Evolutionary conservation across 2,888 invertebrate species (phyloP).

Genomic region (Encarsia formosa): DNA sequence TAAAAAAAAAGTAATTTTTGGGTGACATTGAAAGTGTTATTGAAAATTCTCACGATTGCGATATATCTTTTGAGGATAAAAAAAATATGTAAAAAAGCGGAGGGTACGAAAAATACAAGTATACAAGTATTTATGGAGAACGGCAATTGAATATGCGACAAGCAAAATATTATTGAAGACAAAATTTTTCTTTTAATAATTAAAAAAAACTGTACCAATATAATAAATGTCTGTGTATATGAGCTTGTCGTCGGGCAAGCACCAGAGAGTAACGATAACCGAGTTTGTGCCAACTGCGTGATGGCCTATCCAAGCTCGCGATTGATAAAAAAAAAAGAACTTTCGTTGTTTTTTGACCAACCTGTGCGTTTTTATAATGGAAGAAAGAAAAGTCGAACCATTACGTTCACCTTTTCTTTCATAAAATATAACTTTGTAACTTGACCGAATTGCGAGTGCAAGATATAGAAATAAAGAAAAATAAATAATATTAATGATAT

Average conservation of each 20-base stretch:
- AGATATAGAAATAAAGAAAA: background rate
- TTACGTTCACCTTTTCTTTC: background rate
- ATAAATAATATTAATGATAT: constrained; percentile 2
- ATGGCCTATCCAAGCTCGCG: constrained; percentile 18
- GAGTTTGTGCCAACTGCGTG: constrained; percentile 14
- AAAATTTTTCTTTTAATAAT: too few relatives aligned
- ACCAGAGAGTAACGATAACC: background rate
- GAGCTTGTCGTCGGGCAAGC: constrained; percentile 18
- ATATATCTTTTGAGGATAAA: constrained; percentile 16
- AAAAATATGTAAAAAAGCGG: constrained; percentile 1
- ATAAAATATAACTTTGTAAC: constrained; percentile 18
- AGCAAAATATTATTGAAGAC: constrained; percentile 32
- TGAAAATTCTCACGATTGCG: constrained; percentile 8
- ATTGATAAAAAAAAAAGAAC: too few relatives aligned
- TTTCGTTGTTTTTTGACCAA: constrained; percentile 18
- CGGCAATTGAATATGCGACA: constrained; percentile 27
- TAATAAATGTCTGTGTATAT: constrained; percentile 19
- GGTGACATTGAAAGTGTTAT: constrained; percentile 8
- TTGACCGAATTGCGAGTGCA: constrained; percentile 10
- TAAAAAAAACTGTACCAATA: constrained; percentile 28
- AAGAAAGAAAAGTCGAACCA: background rate
- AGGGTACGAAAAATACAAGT: background rate
- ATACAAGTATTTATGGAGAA: constrained; percentile 14
- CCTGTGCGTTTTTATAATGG: constrained; percentile 18
- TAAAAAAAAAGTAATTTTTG: constrained; percentile 10